A percentile compares a stretch with the other conserved stretches of the same genome.
Conservation (phyloP, 2,113 vertebrate genomes). For the Neotragus moschatus region DNA sequence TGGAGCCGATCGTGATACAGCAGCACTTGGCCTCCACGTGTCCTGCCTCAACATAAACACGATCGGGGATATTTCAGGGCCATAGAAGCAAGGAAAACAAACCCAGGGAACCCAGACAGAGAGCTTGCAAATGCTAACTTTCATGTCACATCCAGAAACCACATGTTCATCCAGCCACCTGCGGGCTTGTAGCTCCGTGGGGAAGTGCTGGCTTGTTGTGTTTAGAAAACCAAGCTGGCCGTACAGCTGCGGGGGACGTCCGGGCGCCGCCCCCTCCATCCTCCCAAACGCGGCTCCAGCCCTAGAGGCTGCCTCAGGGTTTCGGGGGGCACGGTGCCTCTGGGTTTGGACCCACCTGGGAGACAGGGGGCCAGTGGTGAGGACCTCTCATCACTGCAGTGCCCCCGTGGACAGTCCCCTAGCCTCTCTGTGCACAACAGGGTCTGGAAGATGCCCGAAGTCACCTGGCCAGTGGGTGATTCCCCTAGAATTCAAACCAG, state of each 20-base stretch:
- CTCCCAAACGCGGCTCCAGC: fast-evolving
- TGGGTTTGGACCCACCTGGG: background rate
- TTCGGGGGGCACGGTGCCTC: fast-evolving
- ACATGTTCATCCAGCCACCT: background rate
- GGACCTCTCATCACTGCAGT: fast-evolving
- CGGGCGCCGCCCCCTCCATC: background rate
- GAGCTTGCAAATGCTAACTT: background rate
- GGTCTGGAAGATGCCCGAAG: background rate
- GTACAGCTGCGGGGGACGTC: fast-evolving
- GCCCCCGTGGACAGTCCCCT: too few relatives aligned
- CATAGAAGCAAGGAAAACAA: background rate
- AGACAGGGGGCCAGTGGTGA: fast-evolving
- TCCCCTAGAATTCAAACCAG: background rate
- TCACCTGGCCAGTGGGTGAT: background rate
- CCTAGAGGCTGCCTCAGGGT: background rate
- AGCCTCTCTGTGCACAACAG: fast-evolving
- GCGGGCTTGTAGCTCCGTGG: background rate
- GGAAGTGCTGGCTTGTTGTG: background rate
- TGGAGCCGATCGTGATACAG: background rate
- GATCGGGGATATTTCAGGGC: background rate
- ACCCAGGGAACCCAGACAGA: background rate
- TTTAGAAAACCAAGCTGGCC: background rate
- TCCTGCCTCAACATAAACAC: background rate
- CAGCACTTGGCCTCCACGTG: fast-evolving
- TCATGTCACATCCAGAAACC: slow-evolving; percentile 31